Percentiles rank a stretch among this genome's conserved stretches.
phyloP scores from a whole-genome alignment of 2,797 vertebrate species.

The Neosilurus mollespiculum region DNA sequence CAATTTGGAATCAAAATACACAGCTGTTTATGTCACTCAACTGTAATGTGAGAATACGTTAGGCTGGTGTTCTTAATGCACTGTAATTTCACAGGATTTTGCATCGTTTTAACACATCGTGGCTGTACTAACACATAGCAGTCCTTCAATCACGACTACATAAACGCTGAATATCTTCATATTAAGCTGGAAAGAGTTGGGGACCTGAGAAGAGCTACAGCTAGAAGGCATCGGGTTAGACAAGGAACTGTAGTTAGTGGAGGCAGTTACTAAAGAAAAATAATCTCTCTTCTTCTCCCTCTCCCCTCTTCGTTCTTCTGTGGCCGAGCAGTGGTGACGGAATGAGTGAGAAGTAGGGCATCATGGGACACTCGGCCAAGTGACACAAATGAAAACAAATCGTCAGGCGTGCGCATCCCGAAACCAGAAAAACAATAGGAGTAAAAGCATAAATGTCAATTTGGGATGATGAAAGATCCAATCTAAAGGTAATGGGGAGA shows the following conservation, averaged over 20 bases:
- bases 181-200: neutral
- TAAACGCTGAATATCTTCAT: conserved; percentile 21
- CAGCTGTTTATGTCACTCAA: conserved; percentile 31
- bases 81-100: conserved; percentile 21
- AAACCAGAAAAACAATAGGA: conserved; percentile 81
- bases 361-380: conserved; percentile 71
- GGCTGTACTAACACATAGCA: conserved; percentile 8
- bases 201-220: no score
- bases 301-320: neutral
- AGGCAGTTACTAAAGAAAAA: conserved; percentile 13
- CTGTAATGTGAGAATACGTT: conserved; percentile 36
- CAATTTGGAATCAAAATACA: conserved; percentile 23
- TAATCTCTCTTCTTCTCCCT: neutral
- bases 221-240: neutral
- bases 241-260: conserved; percentile 9
- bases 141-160: conserved; percentile 3
- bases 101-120: conserved; percentile 19
- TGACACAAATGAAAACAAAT: conserved; percentile 85
- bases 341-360: conserved; percentile 69
- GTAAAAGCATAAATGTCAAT: conserved; percentile 88
- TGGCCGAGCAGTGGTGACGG: conserved; percentile 47
- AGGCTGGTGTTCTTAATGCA: conserved; percentile 28
- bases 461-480: conserved; percentile 85
- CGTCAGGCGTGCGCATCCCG: conserved; percentile 71
- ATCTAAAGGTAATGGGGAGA: conserved; percentile 83